Base-by-base conservation (phyloP, 2,113 vertebrate genomes). In the Varanus komodoensis region DNA sequence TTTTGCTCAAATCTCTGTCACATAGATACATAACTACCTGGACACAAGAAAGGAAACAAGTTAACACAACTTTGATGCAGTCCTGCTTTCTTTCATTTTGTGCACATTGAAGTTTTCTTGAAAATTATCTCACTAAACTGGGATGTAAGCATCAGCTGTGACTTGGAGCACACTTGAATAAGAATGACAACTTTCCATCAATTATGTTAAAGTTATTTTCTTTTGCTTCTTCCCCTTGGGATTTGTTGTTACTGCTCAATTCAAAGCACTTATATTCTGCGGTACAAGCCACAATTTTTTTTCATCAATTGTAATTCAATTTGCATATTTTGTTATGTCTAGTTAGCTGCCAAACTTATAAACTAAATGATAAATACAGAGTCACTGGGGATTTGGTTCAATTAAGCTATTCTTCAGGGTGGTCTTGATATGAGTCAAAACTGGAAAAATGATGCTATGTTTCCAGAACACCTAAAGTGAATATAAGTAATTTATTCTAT, bases 371-470 rank as follows among this genome's bases (percentile, higher is more conserved):
- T 96, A 96, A 96, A 95, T 88, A 95, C 79, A 92, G 87, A 91
- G 69, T 94, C 91, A 93, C 78, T 87, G 91, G 93, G 84, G 92
- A 93, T 95, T 92, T 95, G 86, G 93, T 95, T 94, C 93, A 96
- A 94, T 96, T 96, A 96, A 94, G 92, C 90, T 92, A 95, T 92
- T 86, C 91, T 96, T 96, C 95, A 92, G 94, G 97, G 97, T 98
- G 97, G 97, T 97, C 97, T 89, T 95, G 83, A 96, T 95, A 94
- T 95, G 92, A 96, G 90, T 94, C 85, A 95, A 95, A 97, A 95
- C 85, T 93, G 95, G 93, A 92, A 97, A 97, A 97, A 52, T 92
- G 95, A 96, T 95, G 92, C 87, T 94, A 91, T 93, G 92, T 95
- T 96, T 97, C 94, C 94, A 97, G 96, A 97, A 95, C 92, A 96